Evolutionary conservation across 2,797 vertebrate genomes (phyloP).

Genomic region (Huso huso): DNA sequence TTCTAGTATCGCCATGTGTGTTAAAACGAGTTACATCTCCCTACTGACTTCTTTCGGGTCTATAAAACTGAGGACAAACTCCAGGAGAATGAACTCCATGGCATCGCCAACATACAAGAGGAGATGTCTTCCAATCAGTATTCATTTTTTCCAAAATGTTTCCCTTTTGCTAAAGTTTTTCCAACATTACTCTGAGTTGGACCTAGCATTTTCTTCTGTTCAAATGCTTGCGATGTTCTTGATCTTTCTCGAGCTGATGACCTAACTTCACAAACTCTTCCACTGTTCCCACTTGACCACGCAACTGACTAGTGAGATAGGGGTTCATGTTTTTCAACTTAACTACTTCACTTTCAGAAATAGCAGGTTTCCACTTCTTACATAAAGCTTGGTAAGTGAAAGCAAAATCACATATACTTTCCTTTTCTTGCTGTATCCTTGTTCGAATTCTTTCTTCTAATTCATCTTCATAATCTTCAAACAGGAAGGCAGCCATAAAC

Average conservation of each 20-base stretch:
- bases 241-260: not conserved
- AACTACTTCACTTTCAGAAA: not conserved
- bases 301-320: not conserved
- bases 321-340: not conserved
- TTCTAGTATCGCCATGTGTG: not conserved
- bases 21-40: not conserved
- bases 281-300: not conserved
- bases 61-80: not conserved
- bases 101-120: not conserved
- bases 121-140: not conserved
- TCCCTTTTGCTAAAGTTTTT: not conserved
- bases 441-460: too few species aligned
- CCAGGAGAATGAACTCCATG: not conserved
- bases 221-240: not conserved
- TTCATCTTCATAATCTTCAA: too few species aligned
- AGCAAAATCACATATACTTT: too few species aligned
- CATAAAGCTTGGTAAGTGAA: too few species aligned
- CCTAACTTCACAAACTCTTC: not conserved
- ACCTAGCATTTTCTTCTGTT: not conserved
- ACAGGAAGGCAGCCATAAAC: too few species aligned
- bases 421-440: too few species aligned
- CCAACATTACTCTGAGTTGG: not conserved
- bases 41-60: too few species aligned
- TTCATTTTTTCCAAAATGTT: too few species aligned
- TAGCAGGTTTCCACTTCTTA: too few species aligned